These are phyloP conservation scores for Nomada goodeniana DNA, from an alignment of 2,888 invertebrate species.

Conservation along the genomic window DNA sequence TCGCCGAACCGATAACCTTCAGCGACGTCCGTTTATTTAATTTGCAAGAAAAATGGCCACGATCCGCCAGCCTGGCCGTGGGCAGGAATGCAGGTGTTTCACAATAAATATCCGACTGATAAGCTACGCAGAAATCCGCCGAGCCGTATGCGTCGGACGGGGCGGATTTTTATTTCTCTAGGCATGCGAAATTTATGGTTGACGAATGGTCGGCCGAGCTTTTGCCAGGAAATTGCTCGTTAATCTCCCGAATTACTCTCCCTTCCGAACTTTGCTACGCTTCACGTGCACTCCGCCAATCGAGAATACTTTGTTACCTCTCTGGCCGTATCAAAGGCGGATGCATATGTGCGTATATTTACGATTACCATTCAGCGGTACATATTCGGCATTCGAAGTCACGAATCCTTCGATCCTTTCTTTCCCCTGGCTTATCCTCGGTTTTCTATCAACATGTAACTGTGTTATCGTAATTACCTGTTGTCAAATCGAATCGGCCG, in stretches of 20 bases:
- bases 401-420: neutral
- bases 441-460: neutral
- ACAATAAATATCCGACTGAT: constrained; percentile 81
- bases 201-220: constrained; percentile 80
- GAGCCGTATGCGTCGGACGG: constrained; percentile 35
- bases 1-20: constrained; percentile 42
- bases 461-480: constrained; percentile 15
- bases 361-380: too few species aligned
- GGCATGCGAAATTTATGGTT: constrained; percentile 79
- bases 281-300: constrained; percentile 55
- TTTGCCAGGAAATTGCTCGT: constrained; percentile 79
- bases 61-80: constrained; percentile 58
- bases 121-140: constrained; percentile 76
- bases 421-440: constrained; percentile 3
- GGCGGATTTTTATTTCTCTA: constrained; percentile 76
- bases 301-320: constrained; percentile 63
- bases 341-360: neutral
- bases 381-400: too few species aligned
- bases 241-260: constrained; percentile 81
- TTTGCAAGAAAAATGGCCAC: constrained; percentile 68
- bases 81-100: constrained; percentile 75
- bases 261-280: constrained; percentile 71
- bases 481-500: constrained; percentile 15
- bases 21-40: constrained; percentile 67
- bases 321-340: constrained; percentile 23